These are phyloP conservation scores for Apteryx mantelli DNA, from an alignment of 2,113 vertebrate species.

Conservation along the genomic window DNA sequence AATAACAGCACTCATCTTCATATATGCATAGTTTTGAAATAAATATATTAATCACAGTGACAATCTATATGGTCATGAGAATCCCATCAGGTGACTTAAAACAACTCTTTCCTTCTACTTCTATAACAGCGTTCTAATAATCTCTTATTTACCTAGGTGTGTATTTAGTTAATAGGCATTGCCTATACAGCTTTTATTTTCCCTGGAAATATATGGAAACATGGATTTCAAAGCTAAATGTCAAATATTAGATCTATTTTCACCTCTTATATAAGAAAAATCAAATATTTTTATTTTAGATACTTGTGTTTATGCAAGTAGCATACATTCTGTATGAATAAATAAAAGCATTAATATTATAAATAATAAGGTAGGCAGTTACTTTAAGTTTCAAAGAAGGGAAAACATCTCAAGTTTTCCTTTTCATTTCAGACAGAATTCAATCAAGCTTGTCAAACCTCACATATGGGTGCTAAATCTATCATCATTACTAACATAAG, in stretches of 20 bases:
- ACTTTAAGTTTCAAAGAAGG: background rate
- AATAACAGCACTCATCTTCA: background rate
- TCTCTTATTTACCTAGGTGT: background rate
- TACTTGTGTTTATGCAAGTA: background rate
- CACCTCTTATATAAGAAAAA: background rate
- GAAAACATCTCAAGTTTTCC: background rate
- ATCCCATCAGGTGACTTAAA: background rate
- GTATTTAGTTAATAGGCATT: background rate
- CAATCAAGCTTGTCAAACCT: background rate
- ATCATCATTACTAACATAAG: background rate
- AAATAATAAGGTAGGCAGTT: background rate
- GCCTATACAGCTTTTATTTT: background rate
- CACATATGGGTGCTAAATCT: background rate
- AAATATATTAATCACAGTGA: background rate
- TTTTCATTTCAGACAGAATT: background rate
- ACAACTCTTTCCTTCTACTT: background rate
- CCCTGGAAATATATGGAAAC: background rate
- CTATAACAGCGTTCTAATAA: background rate
- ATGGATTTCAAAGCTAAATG: background rate
- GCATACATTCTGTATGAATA: background rate
- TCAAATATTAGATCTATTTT: background rate
- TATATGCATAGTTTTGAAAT: background rate
- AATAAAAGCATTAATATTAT: background rate
- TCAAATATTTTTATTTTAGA: background rate
- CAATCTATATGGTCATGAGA: background rate